Conservation (phyloP, 2,113 vertebrate species). For the Percopsis transmontana region DNA sequence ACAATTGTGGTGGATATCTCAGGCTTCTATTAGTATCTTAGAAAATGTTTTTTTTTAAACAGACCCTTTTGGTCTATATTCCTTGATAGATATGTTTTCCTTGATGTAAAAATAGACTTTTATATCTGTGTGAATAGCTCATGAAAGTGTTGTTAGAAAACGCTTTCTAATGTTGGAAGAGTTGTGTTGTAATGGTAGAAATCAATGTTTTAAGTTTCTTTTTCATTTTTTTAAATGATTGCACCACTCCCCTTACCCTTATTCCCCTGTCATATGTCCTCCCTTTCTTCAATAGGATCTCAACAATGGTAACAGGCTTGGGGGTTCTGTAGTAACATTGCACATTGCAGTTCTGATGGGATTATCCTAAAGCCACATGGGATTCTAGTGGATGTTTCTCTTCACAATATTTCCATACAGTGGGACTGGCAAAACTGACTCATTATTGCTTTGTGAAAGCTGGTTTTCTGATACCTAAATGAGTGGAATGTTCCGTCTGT, state of each 20-base stretch:
- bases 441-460: conserved; percentile 35
- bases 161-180: no score
- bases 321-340: conserved; percentile 82
- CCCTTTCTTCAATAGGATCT: conserved; percentile 82
- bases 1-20: conserved; percentile 49
- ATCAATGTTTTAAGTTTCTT: no score
- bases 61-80: conserved; percentile 68
- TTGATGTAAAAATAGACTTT: conserved; percentile 51
- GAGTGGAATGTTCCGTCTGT: conserved; percentile 39
- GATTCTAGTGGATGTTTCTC: conserved; percentile 84
- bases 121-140: conserved; percentile 43
- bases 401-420: conserved; percentile 75
- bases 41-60: conserved; percentile 45
- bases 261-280: conserved; percentile 66
- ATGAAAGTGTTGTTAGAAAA: neutral
- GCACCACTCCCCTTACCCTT: no score
- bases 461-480: conserved; percentile 36
- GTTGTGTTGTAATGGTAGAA: no score
- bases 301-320: conserved; percentile 86
- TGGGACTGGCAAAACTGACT: conserved; percentile 68
- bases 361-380: conserved; percentile 85
- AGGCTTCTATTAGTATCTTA: conserved; percentile 50
- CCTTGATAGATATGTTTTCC: conserved; percentile 37
- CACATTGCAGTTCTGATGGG: conserved; percentile 83
- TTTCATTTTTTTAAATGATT: no score